phyloP scores from a whole-genome alignment of 2,113 vertebrate genomes.

The Varanus komodoensis region DNA sequence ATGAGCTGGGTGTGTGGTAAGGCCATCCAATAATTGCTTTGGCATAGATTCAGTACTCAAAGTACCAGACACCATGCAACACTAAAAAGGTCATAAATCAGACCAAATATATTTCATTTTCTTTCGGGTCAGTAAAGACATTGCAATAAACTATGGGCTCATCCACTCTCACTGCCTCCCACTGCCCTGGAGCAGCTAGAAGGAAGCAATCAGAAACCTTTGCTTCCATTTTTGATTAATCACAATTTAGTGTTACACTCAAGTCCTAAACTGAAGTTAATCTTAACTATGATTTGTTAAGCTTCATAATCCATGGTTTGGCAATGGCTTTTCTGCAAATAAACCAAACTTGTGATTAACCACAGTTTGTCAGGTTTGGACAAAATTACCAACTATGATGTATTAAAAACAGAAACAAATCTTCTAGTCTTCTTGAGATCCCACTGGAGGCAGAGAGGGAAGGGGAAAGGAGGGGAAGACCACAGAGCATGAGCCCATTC shows the following conservation, averaged over 20 bases:
- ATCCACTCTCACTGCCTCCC: not conserved
- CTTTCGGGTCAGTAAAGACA: not conserved
- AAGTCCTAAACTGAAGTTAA: not conserved
- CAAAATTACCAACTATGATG: not conserved
- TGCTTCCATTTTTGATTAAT: not conserved
- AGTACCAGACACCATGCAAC: not conserved
- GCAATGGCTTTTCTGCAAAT: not conserved
- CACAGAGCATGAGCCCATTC: not conserved
- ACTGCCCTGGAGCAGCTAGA: not conserved
- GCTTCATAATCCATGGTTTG: not conserved
- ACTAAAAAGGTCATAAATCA: constrained; percentile 33
- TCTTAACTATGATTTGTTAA: not conserved
- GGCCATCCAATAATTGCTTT: constrained; percentile 32
- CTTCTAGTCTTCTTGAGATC: not conserved
- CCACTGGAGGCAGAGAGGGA: not conserved
- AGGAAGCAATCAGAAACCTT: not conserved
- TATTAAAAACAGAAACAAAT: not conserved
- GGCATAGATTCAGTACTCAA: constrained; percentile 25
- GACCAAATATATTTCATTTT: not conserved
- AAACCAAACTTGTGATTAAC: not conserved
- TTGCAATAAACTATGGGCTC: not conserved
- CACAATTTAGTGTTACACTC: not conserved
- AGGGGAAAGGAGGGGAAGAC: not conserved
- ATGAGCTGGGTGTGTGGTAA: not conserved
- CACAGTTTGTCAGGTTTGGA: not conserved